Evolutionary conservation across 2,888 invertebrate species (phyloP).

Genomic region (Xanthorhoe designata): DNA sequence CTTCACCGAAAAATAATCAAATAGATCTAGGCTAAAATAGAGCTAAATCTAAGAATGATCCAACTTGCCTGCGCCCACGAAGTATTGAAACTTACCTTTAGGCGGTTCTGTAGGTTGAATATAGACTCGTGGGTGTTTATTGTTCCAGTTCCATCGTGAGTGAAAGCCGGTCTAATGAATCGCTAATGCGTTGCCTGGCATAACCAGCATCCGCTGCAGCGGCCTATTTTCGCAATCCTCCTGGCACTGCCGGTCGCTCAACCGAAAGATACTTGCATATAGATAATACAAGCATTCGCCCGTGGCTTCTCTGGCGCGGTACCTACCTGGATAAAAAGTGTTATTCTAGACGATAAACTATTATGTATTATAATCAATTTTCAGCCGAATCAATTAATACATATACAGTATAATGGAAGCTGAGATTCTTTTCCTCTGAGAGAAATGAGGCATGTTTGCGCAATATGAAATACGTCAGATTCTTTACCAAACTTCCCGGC

Average conservation of each 20-base stretch:
- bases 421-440: neutral
- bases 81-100: neutral
- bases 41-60: neutral
- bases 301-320: too few species aligned
- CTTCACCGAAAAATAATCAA: neutral
- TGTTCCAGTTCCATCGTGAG: constrained; percentile 64
- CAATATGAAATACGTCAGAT: neutral
- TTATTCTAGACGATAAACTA: too few species aligned
- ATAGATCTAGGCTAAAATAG: too few species aligned
- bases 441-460: neutral
- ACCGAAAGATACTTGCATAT: neutral
- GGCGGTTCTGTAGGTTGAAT: constrained; percentile 8
- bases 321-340: too few species aligned
- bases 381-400: too few species aligned
- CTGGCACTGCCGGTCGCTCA: constrained; percentile 38
- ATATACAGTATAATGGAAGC: too few species aligned
- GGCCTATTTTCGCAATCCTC: constrained; percentile 69
- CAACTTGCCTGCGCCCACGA: neutral
- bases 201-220: constrained; percentile 66
- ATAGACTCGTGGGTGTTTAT: constrained; percentile 61
- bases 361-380: too few species aligned
- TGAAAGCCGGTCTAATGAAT: constrained; percentile 74
- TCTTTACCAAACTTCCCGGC: neutral
- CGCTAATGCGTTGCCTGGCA: constrained; percentile 64
- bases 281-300: too few species aligned